Evolutionary conservation across 2,113 vertebrate genomes (phyloP), one percentile per base, ranked within the genome.

Genomic region (Progne subis): DNA sequence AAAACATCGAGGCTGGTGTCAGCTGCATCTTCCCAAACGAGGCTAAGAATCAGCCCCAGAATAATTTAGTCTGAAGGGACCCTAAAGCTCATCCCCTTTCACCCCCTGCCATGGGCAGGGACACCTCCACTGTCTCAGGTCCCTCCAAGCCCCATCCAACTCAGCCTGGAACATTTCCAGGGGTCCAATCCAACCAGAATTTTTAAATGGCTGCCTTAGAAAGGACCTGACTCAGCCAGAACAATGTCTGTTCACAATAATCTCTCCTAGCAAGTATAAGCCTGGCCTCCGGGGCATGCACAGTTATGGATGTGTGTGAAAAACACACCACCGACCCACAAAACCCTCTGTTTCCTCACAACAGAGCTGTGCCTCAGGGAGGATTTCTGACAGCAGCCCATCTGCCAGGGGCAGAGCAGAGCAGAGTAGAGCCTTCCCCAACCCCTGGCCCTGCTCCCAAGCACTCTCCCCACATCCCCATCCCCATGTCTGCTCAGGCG

Each of bases 381-480:
- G 57, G 14, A 37, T 37, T 52, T 34, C 37, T n/a, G 63, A 18
- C 3, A 3, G 17, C 29, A 32, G 25, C 49, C 18, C 53, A 59
- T 2, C 11, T 17, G 13, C 11, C 34, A 18, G 0, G 2, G 11
- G 28, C 77, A 68, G 6, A 31, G 21, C 25, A 61, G 26, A 59
- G 16, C 44, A 67, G 16, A 28, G 69, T 37, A 32, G 41, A 74
- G 25, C 53, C 19, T 55, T 31, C 16, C 29, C 21, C 26, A 14
- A 29, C 26, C 12, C 46, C 31, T 18, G 17, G 18, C 12, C 25
- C 25, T 55, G 14, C 5, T 56, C 32, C 50, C 19, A 39, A 26
- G 59, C 11, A 9, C 34, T 18, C 4, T 61, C 24, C 24, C 16
- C 56, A 11, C 20, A 24, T 44, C 46, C 46, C 16, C 20, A 4